Evolutionary conservation across 2,797 vertebrate species (phyloP), one percentile per base, ranked within the genome.

Genomic region (Sebastes umbrosus): DNA sequence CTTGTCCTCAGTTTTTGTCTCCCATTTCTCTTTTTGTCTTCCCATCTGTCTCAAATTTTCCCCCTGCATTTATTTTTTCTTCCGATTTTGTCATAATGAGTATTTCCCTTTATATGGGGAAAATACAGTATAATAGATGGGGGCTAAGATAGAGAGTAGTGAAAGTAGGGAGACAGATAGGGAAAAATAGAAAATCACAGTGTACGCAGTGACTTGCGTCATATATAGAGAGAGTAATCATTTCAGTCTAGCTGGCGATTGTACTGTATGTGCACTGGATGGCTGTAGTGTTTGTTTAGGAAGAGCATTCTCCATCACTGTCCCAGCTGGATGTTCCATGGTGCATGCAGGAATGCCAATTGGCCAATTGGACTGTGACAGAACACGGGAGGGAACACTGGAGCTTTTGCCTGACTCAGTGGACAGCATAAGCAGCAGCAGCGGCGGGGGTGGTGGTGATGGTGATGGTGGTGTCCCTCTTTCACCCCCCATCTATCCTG

Each of bases 301-400:
- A 67, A 64, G 24, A 78, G 63, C 29, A 57, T 66, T 69, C 66
- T 57, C 73, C 77, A 24, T 75, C 3, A 1, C 69, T 73, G 72
- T 79, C 82, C 81, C 84, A 82, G 90, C 85, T 91, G 89, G 84
- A 87, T 82, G 79, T 75, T 78, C 50, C 29, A 20, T 60, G 67
- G 71, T 78, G 67, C 83, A 69, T 72, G 54, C 66, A 63, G 82
- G 77, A 83, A 80, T 69, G 75, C 80, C 85, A 84, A 83, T 73
- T 20, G 72, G 80, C 76, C 79, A 83, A 75, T 71, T 22, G 25
- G 75, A 81, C 89, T 84, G 79, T 89, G 83, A 89, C 78, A 71
- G 80, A 75, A 84, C 75, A 83, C 57, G 46, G 46, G 54, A 54
- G 71, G 62, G 50, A 31, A 67, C 43, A 14, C 9, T 63, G 58